These are phyloP conservation scores for Siphamia tubifer DNA, from an alignment of 2,113 vertebrate species.

Conservation along the genomic window DNA sequence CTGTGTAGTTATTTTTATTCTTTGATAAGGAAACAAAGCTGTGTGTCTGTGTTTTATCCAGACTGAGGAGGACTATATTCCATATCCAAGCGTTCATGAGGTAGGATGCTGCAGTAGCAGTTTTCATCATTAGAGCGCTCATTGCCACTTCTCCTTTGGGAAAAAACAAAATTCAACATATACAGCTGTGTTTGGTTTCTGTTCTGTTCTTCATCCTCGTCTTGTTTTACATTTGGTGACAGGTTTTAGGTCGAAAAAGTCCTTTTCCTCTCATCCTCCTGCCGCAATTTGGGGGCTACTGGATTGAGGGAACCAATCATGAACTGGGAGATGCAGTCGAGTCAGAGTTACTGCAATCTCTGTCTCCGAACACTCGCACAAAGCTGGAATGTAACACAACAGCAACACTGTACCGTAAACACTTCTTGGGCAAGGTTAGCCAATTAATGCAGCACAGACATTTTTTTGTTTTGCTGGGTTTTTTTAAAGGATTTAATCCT, in stretches of 20 bases:
- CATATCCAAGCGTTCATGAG: conserved; percentile 97
- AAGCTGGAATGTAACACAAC: conserved; percentile 91
- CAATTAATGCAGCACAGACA: background rate
- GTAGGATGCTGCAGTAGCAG: conserved; percentile 65
- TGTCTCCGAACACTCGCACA: conserved; percentile 80
- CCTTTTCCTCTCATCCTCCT: conserved; percentile 96
- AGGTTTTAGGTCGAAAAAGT: conserved; percentile 90
- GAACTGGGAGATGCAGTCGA: conserved; percentile 79
- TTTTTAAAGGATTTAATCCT: background rate
- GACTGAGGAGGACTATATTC: conserved; percentile 98
- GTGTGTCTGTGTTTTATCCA: conserved; percentile 67
- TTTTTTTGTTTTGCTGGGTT: too few relatives aligned
- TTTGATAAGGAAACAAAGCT: conserved; percentile 28
- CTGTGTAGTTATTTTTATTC: conserved; percentile 28
- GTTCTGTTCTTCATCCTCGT: background rate
- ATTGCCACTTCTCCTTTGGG: too few relatives aligned
- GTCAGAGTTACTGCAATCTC: conserved; percentile 65
- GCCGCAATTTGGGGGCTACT: conserved; percentile 97
- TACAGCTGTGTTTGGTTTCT: too few relatives aligned
- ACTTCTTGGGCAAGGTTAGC: conserved; percentile 94
- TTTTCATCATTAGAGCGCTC: background rate
- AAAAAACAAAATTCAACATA: too few relatives aligned
- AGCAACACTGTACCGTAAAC: conserved; percentile 90
- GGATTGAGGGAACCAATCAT: conserved; percentile 97
- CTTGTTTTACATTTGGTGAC: background rate